These are phyloP conservation scores for Cataglyphis cursor DNA, from an alignment of 2,888 invertebrate genomes.

Conservation along the genomic window DNA sequence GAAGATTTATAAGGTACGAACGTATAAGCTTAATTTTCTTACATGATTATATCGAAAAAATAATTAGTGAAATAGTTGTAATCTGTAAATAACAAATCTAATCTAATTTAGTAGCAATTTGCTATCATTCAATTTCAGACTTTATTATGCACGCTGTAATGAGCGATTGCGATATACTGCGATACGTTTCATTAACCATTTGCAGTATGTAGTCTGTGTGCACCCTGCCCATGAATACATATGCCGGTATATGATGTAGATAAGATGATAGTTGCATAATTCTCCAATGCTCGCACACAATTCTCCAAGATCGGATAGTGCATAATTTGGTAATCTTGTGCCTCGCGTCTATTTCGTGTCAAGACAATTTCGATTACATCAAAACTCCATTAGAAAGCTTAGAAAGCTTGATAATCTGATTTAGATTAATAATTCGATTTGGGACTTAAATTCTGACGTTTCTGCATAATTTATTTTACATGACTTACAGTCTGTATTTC, in stretches of 20 bases:
- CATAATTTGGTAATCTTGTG: slow-evolving; percentile 39
- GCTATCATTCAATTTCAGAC: slow-evolving; percentile 50
- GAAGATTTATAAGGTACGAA: not conserved
- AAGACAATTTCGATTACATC: slow-evolving; percentile 6
- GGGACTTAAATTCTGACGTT: not conserved
- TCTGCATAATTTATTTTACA: not conserved
- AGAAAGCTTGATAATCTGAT: not conserved
- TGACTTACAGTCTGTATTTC: not conserved
- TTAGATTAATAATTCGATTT: slow-evolving; percentile 1
- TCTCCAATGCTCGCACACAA: slow-evolving; percentile 62
- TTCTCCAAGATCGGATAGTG: slow-evolving; percentile 39
- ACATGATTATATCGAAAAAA: not conserved
- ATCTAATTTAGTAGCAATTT: slow-evolving; percentile 29
- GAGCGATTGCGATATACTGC: slow-evolving; percentile 65
- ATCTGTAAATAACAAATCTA: not conserved
- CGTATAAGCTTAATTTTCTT: not conserved
- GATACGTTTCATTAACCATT: slow-evolving; percentile 46
- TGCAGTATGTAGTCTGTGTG: slow-evolving; percentile 56
- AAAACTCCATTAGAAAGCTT: slow-evolving; percentile 16
- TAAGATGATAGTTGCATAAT: slow-evolving; percentile 69
- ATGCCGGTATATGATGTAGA: slow-evolving; percentile 61
- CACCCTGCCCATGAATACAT: slow-evolving; percentile 76
- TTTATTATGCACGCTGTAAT: slow-evolving; percentile 75
- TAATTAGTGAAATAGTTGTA: not conserved
- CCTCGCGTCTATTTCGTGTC: not conserved